Evolutionary conservation across 2,797 vertebrate genomes (phyloP).

Genomic region (Pachyuromys duprasi): DNA sequence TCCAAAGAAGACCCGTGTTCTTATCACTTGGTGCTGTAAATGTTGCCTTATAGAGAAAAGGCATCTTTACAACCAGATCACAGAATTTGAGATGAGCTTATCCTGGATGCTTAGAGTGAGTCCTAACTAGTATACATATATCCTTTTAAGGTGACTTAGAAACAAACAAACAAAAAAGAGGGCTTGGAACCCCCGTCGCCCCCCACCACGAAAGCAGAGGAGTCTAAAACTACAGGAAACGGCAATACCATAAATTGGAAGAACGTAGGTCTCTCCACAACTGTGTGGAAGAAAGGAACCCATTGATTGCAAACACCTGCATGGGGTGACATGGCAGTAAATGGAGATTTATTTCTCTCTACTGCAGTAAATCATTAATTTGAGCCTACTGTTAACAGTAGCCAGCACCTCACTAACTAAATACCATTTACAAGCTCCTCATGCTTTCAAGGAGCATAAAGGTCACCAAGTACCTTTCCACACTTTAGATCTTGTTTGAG

Average conservation of each 20-base stretch:
- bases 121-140: neutral
- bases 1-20: neutral
- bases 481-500: neutral
- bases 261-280: neutral
- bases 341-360: constrained; percentile 15
- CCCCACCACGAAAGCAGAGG: no score
- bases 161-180: no score
- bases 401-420: neutral
- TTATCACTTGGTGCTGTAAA: neutral
- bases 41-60: neutral
- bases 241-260: neutral
- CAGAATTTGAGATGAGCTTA: neutral
- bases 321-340: neutral
- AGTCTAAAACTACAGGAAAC: neutral
- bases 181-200: no score
- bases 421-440: constrained; percentile 8
- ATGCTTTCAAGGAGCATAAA: constrained; percentile 13
- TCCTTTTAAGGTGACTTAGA: neutral
- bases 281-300: neutral
- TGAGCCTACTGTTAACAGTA: neutral
- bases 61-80: neutral
- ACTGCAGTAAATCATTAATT: neutral
- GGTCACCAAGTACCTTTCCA: neutral
- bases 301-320: neutral
- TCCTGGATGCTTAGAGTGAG: neutral